Percentiles rank a stretch among this genome's conserved stretches.
phyloP scores from a whole-genome alignment of 2,888 invertebrate genomes.

The Pantelozetes paolii region DNA sequence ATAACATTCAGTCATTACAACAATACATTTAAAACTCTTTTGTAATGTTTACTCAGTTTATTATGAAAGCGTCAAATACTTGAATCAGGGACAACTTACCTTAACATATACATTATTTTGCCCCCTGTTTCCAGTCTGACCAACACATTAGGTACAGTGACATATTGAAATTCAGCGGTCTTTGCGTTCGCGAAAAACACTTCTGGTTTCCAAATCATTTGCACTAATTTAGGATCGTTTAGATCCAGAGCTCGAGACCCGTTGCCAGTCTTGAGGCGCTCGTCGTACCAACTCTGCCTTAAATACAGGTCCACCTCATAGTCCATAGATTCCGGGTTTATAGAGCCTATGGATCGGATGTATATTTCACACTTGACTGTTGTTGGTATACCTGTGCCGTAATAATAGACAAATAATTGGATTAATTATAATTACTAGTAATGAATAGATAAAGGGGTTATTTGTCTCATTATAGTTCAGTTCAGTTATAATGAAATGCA shows the following conservation, averaged over 20 bases:
- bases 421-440: too few species aligned
- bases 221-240: conserved; percentile 52
- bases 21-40: too few species aligned
- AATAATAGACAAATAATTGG: too few species aligned
- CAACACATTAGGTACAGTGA: conserved; percentile 49
- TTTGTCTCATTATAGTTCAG: too few species aligned
- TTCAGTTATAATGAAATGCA: too few species aligned
- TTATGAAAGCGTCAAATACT: too few species aligned
- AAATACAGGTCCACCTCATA: conserved; percentile 58
- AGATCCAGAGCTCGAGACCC: conserved; percentile 52
- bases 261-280: conserved; percentile 52
- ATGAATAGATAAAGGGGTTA: too few species aligned
- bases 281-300: conserved; percentile 56
- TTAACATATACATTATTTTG: conserved; percentile 49
- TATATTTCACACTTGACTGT: conserved; percentile 48
- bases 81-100: too few species aligned
- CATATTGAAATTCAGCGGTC: conserved; percentile 49
- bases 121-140: conserved; percentile 49
- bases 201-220: conserved; percentile 50
- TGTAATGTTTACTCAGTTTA: too few species aligned
- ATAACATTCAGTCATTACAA: too few species aligned
- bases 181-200: conserved; percentile 50
- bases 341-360: conserved; percentile 49
- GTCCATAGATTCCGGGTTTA: conserved; percentile 52
- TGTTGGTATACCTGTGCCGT: conserved; percentile 47